Evolutionary conservation across 2,888 invertebrate genomes (phyloP), one percentile per base, ranked within the genome.

Genomic region (Heliconius hortense): DNA sequence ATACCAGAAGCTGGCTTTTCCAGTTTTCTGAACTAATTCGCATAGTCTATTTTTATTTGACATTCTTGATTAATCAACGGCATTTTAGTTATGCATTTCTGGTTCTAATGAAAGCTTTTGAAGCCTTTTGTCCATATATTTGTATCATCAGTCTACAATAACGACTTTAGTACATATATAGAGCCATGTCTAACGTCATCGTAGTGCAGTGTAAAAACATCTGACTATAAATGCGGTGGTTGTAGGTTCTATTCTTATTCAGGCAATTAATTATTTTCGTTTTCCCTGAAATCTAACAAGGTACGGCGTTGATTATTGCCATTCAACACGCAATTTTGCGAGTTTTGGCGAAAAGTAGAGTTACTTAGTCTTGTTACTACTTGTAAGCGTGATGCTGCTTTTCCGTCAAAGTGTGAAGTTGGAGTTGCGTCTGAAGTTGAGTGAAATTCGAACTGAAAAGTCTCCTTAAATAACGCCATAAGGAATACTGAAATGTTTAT

Each of bases 1-100:
- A 90, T 90, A 88, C 91, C 90, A 91, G 90, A 90, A 91, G 92
- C 93, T 91, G 89, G 92, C 90, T 92, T 91, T 93, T 90, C 93
- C 90, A 91, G 93, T 93, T 93, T 90, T 91, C 90, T 90, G 89
- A 88, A 89, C 90, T 87, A 89, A 90, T 91, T 91, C 89, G 89
- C 88, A 88, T 86, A 90, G 89, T 89, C 88, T 90, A 88, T 88
- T 88, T 87, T 87, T 83, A 70, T 39, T 74, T 74, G 35, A 83
- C 84, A 83, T 83, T 84, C 81, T 83, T 79, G 73, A 79, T 76
- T 78, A 77, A 76, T 78, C 79, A 81, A 80, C 80, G 79, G 81
- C 80, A 79, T 81, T 79, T 81, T 43, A 43, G n/a, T 43, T 18
- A 56, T 24, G 60, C n/a, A 60, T 43, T 11, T 7, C 1, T 11